phyloP scores from a whole-genome alignment of 1,140 invertebrate species.

The Ditylenchus dipsaci region DNA sequence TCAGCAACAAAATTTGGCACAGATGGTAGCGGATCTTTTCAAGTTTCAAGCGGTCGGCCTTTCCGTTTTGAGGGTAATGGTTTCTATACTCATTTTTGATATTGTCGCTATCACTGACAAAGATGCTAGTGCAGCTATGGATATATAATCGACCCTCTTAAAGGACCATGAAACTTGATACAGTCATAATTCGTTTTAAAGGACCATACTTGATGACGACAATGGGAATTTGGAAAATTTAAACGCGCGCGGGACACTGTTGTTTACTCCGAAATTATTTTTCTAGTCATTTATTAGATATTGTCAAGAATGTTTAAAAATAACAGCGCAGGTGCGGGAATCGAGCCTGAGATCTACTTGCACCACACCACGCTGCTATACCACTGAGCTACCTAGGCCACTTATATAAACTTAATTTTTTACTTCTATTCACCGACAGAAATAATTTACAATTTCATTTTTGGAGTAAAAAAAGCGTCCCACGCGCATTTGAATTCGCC shows the following conservation, averaged over 20 bases:
- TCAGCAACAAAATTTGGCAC: constrained; percentile 72
- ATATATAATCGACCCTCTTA: background rate
- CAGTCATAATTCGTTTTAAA: background rate
- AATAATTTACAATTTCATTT: too few species aligned
- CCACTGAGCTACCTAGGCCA: too few species aligned
- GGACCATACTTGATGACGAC: too few species aligned
- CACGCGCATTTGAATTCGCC: too few species aligned
- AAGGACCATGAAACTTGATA: background rate
- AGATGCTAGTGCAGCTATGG: background rate
- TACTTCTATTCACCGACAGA: too few species aligned
- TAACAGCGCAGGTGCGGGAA: too few species aligned
- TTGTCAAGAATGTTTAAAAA: background rate
- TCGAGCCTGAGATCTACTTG: too few species aligned
- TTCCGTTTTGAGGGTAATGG: constrained; percentile 74
- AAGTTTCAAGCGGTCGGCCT: constrained; percentile 72
- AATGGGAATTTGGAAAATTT: too few species aligned
- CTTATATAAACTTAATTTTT: background rate
- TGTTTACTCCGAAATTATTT: too few species aligned
- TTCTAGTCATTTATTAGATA: background rate
- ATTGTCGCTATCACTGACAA: background rate
- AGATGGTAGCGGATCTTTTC: constrained; percentile 76
- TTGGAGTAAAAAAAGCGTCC: too few species aligned
- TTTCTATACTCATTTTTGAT: background rate
- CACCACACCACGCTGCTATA: too few species aligned
- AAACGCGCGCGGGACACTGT: too few species aligned